Percentiles rank a stretch among this genome's conserved stretches.
Conservation (phyloP, 1,140 invertebrate genomes). For the Drosophila nasuta region DNA sequence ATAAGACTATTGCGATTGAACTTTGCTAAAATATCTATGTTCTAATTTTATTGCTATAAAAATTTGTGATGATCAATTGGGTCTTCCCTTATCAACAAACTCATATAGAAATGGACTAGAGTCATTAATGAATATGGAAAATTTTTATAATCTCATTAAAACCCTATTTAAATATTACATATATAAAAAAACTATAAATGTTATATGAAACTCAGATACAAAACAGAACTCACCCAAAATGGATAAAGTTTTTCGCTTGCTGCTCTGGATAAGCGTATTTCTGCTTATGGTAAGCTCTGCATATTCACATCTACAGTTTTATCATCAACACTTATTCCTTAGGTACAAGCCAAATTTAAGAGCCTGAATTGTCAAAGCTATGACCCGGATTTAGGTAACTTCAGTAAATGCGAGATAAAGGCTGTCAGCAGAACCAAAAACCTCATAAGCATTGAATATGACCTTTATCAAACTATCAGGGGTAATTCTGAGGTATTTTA, state of each 20-base stretch:
- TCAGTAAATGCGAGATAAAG: slow-evolving; percentile 25
- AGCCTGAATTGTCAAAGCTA: slow-evolving; percentile 21
- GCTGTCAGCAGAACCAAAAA: slow-evolving; percentile 36
- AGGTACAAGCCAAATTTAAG: slow-evolving; percentile 31
- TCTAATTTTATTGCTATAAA: too few relatives aligned
- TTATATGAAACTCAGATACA: neutral
- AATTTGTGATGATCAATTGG: too few relatives aligned
- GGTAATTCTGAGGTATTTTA: neutral
- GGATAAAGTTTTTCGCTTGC: neutral
- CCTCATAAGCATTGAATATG: slow-evolving; percentile 9
- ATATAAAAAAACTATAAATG: neutral
- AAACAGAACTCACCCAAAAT: neutral
- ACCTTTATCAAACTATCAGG: neutral
- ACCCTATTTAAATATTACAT: too few relatives aligned
- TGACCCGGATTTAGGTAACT: slow-evolving; percentile 5
- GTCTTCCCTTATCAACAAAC: too few relatives aligned
- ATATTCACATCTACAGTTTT: neutral
- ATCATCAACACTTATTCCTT: neutral
- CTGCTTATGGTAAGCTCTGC: neutral
- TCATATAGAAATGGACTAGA: too few relatives aligned
- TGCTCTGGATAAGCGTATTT: neutral
- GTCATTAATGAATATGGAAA: too few relatives aligned
- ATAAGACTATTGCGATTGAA: too few relatives aligned
- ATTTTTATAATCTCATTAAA: too few relatives aligned
- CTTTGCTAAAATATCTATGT: too few relatives aligned